Conservation (phyloP, 2,888 invertebrate species). For the Leptopilina drosophilae region DNA sequence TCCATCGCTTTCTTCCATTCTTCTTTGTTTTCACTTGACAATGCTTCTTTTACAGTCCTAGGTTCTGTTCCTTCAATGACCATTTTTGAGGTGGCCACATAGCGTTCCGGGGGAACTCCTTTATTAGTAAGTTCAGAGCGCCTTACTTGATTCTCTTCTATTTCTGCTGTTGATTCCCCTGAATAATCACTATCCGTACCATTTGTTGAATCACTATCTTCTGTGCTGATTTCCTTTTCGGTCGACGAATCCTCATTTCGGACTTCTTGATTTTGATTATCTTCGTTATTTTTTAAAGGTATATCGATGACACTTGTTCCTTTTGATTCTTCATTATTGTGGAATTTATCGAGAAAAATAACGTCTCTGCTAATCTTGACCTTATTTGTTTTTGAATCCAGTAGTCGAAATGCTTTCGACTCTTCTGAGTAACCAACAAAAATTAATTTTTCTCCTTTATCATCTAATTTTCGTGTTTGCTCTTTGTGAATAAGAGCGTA, state of each 20-base stretch:
- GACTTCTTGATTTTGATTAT: background rate
- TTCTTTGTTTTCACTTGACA: conserved; percentile 19
- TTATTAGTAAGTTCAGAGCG: conserved; percentile 38
- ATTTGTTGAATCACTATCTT: background rate
- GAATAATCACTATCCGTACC: background rate
- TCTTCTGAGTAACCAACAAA: conserved; percentile 44
- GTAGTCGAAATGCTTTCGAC: conserved; percentile 47
- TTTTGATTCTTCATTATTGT: background rate
- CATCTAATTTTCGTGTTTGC: conserved; percentile 49
- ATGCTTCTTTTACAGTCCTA: conserved; percentile 23
- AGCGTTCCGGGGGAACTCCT: conserved; percentile 45
- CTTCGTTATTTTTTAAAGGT: background rate
- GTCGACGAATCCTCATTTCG: background rate
- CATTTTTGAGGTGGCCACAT: conserved; percentile 38
- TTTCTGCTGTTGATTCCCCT: background rate
- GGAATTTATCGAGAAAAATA: conserved; percentile 18
- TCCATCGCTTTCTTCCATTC: conserved; percentile 50
- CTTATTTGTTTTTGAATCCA: conserved; percentile 44
- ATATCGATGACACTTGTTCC: background rate
- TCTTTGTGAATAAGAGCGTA: conserved; percentile 54
- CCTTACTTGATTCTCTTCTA: background rate
- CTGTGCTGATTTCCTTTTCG: too few species aligned
- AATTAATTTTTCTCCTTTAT: conserved; percentile 47
- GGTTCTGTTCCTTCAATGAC: background rate
- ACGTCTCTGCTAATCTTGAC: conserved; percentile 54